Percentiles rank a stretch among this genome's conserved stretches.
Conservation (phyloP, 2,888 invertebrate genomes). For the Drosophila mayaguana region DNA sequence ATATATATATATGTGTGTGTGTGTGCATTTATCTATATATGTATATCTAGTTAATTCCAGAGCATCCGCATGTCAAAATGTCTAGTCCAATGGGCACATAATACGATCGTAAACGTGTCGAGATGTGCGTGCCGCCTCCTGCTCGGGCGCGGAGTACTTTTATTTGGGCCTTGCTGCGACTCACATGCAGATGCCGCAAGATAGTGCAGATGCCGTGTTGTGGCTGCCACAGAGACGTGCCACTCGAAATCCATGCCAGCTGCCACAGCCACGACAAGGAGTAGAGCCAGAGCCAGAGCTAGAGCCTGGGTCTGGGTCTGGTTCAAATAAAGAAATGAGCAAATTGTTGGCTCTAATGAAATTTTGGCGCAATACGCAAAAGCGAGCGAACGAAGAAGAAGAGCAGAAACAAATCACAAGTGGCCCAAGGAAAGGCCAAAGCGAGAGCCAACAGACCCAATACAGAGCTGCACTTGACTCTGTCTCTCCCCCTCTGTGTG, state of each 20-base stretch:
- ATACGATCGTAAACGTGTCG: constrained; percentile 48
- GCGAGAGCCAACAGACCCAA: constrained; percentile 9
- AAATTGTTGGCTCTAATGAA: constrained; percentile 62
- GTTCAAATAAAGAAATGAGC: constrained; percentile 32
- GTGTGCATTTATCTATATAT: neutral
- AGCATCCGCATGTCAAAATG: constrained; percentile 36
- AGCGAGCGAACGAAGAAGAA: constrained; percentile 3
- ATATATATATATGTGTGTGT: neutral
- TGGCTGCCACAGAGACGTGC: constrained; percentile 37
- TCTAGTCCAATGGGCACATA: constrained; percentile 34
- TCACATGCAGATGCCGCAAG: constrained; percentile 30
- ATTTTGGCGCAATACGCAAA: constrained; percentile 57
- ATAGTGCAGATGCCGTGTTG: constrained; percentile 24
- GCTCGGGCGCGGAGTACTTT: neutral
- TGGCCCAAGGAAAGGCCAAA: constrained; percentile 28
- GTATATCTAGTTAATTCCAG: constrained; percentile 12
- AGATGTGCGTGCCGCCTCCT: constrained; percentile 28
- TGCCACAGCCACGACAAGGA: constrained; percentile 5
- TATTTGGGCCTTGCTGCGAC: constrained; percentile 16
- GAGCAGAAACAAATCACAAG: constrained; percentile 1
- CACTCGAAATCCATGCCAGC: constrained; percentile 38
- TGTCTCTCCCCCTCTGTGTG: constrained; percentile 2
- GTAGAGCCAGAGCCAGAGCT: neutral
- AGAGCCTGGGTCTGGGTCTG: neutral
- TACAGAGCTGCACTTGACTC: constrained; percentile 9